phyloP scores from a whole-genome alignment of 2,797 vertebrate genomes.

The Scarus forsteni region DNA sequence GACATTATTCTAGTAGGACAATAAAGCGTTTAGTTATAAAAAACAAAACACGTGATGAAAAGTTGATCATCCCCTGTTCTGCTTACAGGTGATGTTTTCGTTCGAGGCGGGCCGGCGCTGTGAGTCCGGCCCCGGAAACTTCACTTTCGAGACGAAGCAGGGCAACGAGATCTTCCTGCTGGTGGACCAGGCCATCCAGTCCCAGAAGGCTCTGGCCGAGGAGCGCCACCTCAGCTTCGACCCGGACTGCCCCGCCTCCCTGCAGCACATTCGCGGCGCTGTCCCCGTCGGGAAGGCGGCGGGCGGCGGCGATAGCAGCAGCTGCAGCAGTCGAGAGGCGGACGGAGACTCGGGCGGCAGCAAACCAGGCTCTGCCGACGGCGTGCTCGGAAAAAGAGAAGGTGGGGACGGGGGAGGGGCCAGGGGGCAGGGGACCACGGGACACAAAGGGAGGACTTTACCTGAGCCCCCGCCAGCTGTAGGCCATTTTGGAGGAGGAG shows the following conservation, averaged over 20 bases:
- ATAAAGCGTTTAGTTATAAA: too few species aligned
- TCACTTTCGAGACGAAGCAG: slow-evolving; percentile 97
- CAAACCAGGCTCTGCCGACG: slow-evolving; percentile 81
- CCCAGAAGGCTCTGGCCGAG: slow-evolving; percentile 90
- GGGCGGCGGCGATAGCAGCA: slow-evolving; percentile 60
- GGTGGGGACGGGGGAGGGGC: slow-evolving; percentile 69
- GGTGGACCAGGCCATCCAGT: slow-evolving; percentile 92
- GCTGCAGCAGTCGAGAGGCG: slow-evolving; percentile 77
- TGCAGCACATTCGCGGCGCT: slow-evolving; percentile 70
- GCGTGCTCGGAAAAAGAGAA: slow-evolving; percentile 78
- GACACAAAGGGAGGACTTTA: slow-evolving; percentile 84
- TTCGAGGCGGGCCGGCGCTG: slow-evolving; percentile 97
- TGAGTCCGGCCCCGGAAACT: slow-evolving; percentile 95
- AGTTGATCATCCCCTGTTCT: slow-evolving; percentile 24
- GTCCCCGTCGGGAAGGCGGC: slow-evolving; percentile 8
- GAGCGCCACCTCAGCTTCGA: slow-evolving; percentile 85
- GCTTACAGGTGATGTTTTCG: slow-evolving; percentile 96
- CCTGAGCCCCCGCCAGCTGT: slow-evolving; percentile 79
- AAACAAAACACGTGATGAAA: too few species aligned
- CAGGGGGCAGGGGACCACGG: slow-evolving; percentile 60
- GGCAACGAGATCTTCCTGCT: slow-evolving; percentile 95
- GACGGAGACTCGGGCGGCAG: slow-evolving; percentile 84
- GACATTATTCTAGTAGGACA: too few species aligned
- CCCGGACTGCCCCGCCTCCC: slow-evolving; percentile 66
- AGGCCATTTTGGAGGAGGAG: slow-evolving; percentile 46